Base-by-base conservation (phyloP, 2,888 invertebrate genomes). In the Netelia virgata region DNA sequence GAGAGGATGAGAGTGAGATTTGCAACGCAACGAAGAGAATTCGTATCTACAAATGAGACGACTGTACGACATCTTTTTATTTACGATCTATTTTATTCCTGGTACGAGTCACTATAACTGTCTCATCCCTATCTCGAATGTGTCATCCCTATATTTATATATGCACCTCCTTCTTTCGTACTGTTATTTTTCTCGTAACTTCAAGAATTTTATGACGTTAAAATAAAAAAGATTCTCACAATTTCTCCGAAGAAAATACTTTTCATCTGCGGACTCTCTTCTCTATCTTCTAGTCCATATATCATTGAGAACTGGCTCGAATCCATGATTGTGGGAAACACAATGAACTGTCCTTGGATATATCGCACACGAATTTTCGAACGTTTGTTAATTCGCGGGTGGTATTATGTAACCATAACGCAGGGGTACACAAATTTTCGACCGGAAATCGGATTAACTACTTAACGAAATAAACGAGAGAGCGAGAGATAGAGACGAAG, bases 361-460 rank as follows among this genome's bases (percentile, higher is more conserved):
- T 14, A 20, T 50, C 9, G 41, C 18, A 72, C 70, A 59, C 16
- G 57, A 59, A 66, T 76, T 66, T 77, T 73, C 74, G 59, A 78
- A 66, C 43, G 72, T 78, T 82, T 75, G 59, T 23, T 64, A 53
- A 84, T 82, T 82, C 64, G 82, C 61, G 76, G 76, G 68, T 23
- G 36, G 64, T 43, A 10, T 59, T 47, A 11, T 9, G 57, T 53
- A 14, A 70, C 70, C 70, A 82, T 78, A 78, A 78, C 64, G 59
- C 41, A 16, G 47, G 64, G 50, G 28, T 69, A 84, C 70, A 78
- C 82, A 70, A 64, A 82, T 82, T 84, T 82, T 70, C 69, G 59
- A 28, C 43, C 18, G 59, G 50, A 82, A 84, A 84, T 84, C 82
- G 78, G 84, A 84, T 84, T 84, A 84, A 74, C 70, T 74, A 75